These are phyloP conservation scores for Antheraea pernyi DNA, from an alignment of 1,140 invertebrate genomes.

Conservation along the genomic window DNA sequence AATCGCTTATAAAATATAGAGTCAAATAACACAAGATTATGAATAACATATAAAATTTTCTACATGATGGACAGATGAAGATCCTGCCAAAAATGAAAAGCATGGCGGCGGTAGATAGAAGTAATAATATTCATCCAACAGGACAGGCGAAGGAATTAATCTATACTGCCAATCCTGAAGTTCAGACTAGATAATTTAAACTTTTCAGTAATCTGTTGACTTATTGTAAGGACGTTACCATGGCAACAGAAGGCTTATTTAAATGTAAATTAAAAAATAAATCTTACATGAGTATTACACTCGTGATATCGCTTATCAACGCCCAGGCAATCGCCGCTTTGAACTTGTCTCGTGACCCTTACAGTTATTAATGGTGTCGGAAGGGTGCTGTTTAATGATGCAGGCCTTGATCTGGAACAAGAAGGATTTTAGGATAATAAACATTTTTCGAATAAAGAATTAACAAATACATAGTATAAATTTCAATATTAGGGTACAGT, in stretches of 20 bases:
- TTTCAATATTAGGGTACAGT: no score
- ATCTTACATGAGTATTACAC: constrained; percentile 44
- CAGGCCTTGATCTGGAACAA: constrained; percentile 48
- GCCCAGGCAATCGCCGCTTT: constrained; percentile 43
- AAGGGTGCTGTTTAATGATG: constrained; percentile 35
- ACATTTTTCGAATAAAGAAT: no score
- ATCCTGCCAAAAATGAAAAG: no score
- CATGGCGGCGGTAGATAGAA: no score
- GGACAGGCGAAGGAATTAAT: no score
- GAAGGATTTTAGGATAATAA: not conserved
- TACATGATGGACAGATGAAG: no score
- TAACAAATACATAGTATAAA: no score
- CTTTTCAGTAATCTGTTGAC: not conserved
- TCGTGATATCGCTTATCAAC: constrained; percentile 61
- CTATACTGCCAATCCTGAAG: not conserved
- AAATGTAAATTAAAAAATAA: constrained; percentile 5
- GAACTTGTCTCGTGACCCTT: constrained; percentile 42
- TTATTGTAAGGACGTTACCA: not conserved
- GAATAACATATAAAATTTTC: no score
- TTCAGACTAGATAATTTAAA: no score
- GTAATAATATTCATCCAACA: no score
- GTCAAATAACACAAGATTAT: no score
- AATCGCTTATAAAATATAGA: no score
- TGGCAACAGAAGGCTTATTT: not conserved
- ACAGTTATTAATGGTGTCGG: constrained; percentile 38